phyloP scores from a whole-genome alignment of 2,888 invertebrate species.

The Agriopis aurantiaria region DNA sequence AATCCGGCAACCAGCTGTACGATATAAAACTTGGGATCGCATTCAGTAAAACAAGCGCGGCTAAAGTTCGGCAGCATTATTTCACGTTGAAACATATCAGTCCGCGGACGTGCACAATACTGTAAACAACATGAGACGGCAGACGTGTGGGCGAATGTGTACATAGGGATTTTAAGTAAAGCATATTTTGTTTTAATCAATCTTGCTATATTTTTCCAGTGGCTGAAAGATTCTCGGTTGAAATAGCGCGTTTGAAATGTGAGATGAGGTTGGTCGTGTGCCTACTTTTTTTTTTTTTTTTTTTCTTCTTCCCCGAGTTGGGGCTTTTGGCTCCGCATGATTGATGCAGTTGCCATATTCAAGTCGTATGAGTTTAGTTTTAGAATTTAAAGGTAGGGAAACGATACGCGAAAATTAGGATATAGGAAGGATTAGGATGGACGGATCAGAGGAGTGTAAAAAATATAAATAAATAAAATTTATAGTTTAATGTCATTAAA shows the following conservation, averaged over 20 bases:
- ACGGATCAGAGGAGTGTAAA: too few relatives aligned
- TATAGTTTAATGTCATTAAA: too few relatives aligned
- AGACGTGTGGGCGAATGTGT: conserved; percentile 67
- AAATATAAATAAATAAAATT: too few relatives aligned
- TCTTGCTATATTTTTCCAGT: conserved; percentile 33
- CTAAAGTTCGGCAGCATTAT: conserved; percentile 72
- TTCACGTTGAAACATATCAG: conserved; percentile 76
- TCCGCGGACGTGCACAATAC: conserved; percentile 72
- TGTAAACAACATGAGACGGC: conserved; percentile 76
- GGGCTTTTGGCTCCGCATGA: too few relatives aligned
- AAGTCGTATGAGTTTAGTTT: too few relatives aligned
- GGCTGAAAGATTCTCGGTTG: conserved; percentile 17
- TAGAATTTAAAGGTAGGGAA: too few relatives aligned
- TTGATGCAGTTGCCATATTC: too few relatives aligned
- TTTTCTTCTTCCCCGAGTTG: too few relatives aligned
- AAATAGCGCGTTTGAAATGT: conserved; percentile 30
- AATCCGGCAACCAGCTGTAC: conserved; percentile 83
- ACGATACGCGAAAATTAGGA: too few relatives aligned
- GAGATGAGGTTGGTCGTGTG: conserved; percentile 8
- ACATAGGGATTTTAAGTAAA: conserved; percentile 69
- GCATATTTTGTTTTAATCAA: conserved; percentile 56
- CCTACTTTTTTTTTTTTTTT: too few relatives aligned
- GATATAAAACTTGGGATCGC: conserved; percentile 73
- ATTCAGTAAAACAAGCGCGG: conserved; percentile 77
- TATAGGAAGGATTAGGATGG: too few relatives aligned